Percentiles rank a stretch among this genome's conserved stretches.
These are phyloP conservation scores for Papilio polyxenes DNA, from an alignment of 1,140 invertebrate genomes.

Conservation along the genomic window DNA sequence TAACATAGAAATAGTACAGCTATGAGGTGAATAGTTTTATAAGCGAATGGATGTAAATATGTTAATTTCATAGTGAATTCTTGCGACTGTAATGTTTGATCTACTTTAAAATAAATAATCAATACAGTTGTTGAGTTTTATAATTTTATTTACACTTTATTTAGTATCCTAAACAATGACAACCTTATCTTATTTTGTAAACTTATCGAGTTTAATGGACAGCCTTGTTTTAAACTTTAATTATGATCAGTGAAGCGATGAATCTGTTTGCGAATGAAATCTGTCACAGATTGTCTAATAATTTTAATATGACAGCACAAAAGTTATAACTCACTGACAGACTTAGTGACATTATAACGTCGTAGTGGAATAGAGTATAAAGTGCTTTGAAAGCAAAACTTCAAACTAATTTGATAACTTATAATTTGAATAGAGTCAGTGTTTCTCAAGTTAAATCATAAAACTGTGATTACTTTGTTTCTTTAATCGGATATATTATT, in stretches of 20 bases:
- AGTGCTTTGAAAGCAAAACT: neutral
- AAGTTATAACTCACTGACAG: neutral
- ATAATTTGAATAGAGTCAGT: neutral
- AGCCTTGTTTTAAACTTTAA: neutral
- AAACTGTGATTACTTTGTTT: too few relatives aligned
- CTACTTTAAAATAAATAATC: too few relatives aligned
- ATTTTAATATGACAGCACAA: neutral
- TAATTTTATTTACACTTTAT: too few relatives aligned
- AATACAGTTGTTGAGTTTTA: too few relatives aligned
- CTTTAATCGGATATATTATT: too few relatives aligned
- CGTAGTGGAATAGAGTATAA: neutral
- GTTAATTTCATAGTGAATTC: too few relatives aligned
- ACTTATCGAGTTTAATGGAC: neutral
- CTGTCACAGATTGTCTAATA: constrained; percentile 5
- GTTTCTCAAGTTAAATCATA: constrained; percentile 5
- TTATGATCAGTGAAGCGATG: neutral
- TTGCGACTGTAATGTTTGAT: too few relatives aligned
- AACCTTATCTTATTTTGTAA: neutral
- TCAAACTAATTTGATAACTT: neutral
- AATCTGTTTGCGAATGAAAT: neutral
- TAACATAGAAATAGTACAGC: too few relatives aligned
- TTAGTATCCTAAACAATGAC: too few relatives aligned
- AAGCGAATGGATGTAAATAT: too few relatives aligned
- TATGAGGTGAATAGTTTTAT: too few relatives aligned
- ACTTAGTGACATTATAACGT: neutral